Conservation (phyloP, 2,888 invertebrate genomes). For the Onthophagus sagittarius region DNA sequence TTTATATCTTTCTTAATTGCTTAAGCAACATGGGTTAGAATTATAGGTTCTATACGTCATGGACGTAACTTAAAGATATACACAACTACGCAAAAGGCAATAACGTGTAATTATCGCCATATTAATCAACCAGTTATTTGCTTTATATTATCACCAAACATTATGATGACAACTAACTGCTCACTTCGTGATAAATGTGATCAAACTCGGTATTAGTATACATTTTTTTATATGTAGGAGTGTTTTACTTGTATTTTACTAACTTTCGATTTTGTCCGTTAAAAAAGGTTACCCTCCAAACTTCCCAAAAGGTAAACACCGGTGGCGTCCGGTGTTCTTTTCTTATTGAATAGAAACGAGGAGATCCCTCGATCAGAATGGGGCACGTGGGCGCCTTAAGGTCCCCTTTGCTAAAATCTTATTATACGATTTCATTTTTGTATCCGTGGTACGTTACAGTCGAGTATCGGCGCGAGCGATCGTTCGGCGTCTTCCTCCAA, state of each 20-base stretch:
- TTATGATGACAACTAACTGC: too few relatives aligned
- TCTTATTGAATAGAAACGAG: constrained; percentile 16
- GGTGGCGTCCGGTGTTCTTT: constrained; percentile 17
- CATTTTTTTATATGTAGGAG: too few relatives aligned
- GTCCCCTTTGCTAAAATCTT: constrained; percentile 40
- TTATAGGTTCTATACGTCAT: too few relatives aligned
- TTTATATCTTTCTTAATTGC: too few relatives aligned
- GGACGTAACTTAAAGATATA: too few relatives aligned
- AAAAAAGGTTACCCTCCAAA: constrained; percentile 28
- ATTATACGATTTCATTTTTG: constrained; percentile 33
- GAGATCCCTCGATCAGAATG: constrained; percentile 44
- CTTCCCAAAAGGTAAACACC: constrained; percentile 25
- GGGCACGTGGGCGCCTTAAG: constrained; percentile 44
- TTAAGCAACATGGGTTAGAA: too few relatives aligned
- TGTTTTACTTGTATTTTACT: constrained; percentile 13
- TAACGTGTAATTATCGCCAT: too few relatives aligned
- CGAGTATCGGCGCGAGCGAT: constrained; percentile 24
- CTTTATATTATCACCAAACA: too few relatives aligned
- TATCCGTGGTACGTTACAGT: constrained; percentile 24
- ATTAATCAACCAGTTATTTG: too few relatives aligned
- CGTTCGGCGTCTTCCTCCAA: constrained; percentile 2
- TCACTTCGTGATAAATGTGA: too few relatives aligned
- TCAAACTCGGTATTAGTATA: too few relatives aligned
- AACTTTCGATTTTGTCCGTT: constrained; percentile 28
- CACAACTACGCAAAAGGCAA: too few relatives aligned